phyloP scores from a whole-genome alignment of 1,140 invertebrate genomes.

The Bombyx mori region ASM3026992v2 NC_085131.1:1649501-1650000 shows the following conservation, averaged over 20 bases:
- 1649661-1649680: slow-evolving; percentile 7
- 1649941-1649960: slow-evolving; percentile 59
- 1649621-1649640: slow-evolving; percentile 23
- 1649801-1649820: slow-evolving; percentile 41
- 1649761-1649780: slow-evolving; percentile 15
- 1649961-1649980: slow-evolving; percentile 55
- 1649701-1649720: neutral
- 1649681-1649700: slow-evolving; percentile 28
- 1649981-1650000: slow-evolving; percentile 63
- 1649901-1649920: slow-evolving; percentile 66
- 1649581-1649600: slow-evolving; percentile 35
- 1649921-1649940: slow-evolving; percentile 50
- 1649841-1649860: slow-evolving; percentile 66
- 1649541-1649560: neutral
- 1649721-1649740: neutral
- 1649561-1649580: slow-evolving; percentile 37
- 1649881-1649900: slow-evolving; percentile 72
- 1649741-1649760: slow-evolving; percentile 6
- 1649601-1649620: slow-evolving; percentile 29
- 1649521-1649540: slow-evolving; percentile 27
- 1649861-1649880: slow-evolving; percentile 73
- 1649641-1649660: slow-evolving; percentile 40
- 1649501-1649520: slow-evolving; percentile 1
- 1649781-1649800: slow-evolving; percentile 28
- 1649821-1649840: slow-evolving; percentile 30